phyloP scores from a whole-genome alignment of 2,888 invertebrate species.

The Ochlodes sylvanus region DNA sequence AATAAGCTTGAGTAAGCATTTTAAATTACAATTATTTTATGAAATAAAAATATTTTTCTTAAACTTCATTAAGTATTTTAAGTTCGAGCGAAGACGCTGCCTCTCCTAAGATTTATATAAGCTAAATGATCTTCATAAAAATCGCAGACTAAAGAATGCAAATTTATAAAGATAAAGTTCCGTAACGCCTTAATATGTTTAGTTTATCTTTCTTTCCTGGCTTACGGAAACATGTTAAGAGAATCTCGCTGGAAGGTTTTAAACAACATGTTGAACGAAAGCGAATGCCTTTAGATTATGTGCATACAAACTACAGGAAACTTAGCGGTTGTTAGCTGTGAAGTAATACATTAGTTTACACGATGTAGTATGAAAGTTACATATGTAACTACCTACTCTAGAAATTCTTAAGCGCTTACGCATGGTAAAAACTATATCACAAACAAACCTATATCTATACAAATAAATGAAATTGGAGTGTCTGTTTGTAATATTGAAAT shows the following conservation, averaged over 20 bases:
- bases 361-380: conserved; percentile 21
- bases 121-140: not conserved
- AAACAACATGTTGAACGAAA: conserved; percentile 50
- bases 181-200: conserved; percentile 14
- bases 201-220: conserved; percentile 35
- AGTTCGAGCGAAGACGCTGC: not conserved
- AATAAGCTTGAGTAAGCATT: too few relatives aligned
- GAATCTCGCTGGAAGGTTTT: conserved; percentile 51
- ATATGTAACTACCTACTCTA: not conserved
- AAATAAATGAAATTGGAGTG: too few relatives aligned
- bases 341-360: conserved; percentile 41
- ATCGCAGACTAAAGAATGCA: conserved; percentile 4
- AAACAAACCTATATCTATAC: too few relatives aligned
- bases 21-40: too few relatives aligned
- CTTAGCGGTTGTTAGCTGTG: conserved; percentile 40
- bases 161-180: conserved; percentile 21
- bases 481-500: too few relatives aligned
- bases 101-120: not conserved
- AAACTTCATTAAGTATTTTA: too few relatives aligned
- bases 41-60: too few relatives aligned
- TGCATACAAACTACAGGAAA: conserved; percentile 50
- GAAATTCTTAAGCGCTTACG: conserved; percentile 4
- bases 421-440: not conserved
- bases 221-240: conserved; percentile 39
- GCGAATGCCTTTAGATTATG: conserved; percentile 50